Base-by-base conservation (phyloP, 1,140 invertebrate genomes). In the Calosoma granatense region DNA sequence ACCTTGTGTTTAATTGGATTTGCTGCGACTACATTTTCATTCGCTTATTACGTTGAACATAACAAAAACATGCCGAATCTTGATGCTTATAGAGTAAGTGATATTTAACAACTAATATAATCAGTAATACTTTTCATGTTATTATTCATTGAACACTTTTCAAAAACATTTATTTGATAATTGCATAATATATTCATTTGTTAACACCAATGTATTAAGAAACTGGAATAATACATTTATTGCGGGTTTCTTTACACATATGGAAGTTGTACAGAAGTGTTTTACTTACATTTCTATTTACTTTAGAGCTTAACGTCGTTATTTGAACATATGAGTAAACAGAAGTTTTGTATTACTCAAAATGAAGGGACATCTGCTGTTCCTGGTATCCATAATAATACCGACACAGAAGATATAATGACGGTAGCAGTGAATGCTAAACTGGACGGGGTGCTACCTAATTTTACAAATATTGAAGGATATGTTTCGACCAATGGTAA, bases 1-100 rank as follows among this genome's bases (percentile, higher is more conserved):
- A 53, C 51, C 1, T 53, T 53, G 23, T 53, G 51, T 22, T 22
- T 53, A 14, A 53, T 22, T 11, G 51, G 20, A 14, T 53, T 53
- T 53, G 51, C 51, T 14, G 12, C 23, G 17, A 53, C 51, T 22
- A 53, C 51, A 14, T 53, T 53, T 14, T 14, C 20, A 22, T 53
- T 53, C 14, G 20, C 51, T 2, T 53, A 53, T 17, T 53, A 22
- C 17, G 51, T 53, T 14, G 20, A 22, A 22, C 20, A 22, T 21
- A 22, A 53, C 3, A 17, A 53, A 14, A 22, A 53, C 1, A 4
- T 53, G 23, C 51, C 20, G 17, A 53, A 53, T 22, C 4, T 53
- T 1, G 51, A 53, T 19, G 51, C 51, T 14, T 22, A 53, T 22
- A 20, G 51, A 17, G 51, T 53, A 22, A 22, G 19, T 20, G 19